Percentiles rank a stretch among this genome's conserved stretches.
phyloP scores from a whole-genome alignment of 2,888 invertebrate genomes.

The Drosophila koepferae region DNA sequence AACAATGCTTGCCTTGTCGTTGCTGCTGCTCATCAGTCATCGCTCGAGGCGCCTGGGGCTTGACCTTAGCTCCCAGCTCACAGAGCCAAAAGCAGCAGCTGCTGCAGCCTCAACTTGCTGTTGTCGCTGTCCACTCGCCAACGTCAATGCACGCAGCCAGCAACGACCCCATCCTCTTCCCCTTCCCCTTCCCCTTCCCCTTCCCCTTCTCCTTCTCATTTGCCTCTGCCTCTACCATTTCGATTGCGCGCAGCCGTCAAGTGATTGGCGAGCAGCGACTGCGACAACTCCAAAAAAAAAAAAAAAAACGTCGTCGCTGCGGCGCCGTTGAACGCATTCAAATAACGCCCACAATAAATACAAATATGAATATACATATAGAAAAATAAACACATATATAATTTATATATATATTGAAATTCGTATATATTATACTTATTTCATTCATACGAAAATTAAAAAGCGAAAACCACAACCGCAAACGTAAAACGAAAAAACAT shows the following conservation, averaged over 20 bases:
- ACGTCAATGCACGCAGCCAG: slow-evolving; percentile 71
- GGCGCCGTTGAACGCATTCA: slow-evolving; percentile 75
- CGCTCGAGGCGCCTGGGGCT: slow-evolving; percentile 47
- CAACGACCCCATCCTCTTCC: background rate
- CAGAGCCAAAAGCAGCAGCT: slow-evolving; percentile 33
- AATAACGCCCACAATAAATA: slow-evolving; percentile 59
- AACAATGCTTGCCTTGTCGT: slow-evolving; percentile 42
- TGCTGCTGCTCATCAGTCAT: slow-evolving; percentile 54
- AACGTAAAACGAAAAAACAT: slow-evolving; percentile 59
- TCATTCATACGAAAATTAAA: slow-evolving; percentile 59
- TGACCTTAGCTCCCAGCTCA: slow-evolving; percentile 66
- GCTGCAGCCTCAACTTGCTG: slow-evolving; percentile 27
- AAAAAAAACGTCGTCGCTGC: slow-evolving; percentile 54
- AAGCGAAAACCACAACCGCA: slow-evolving; percentile 25
- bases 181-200: background rate
- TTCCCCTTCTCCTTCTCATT: background rate
- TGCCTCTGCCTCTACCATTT: background rate
- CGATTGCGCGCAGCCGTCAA: slow-evolving; percentile 22
- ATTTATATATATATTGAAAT: slow-evolving; percentile 15
- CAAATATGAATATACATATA: slow-evolving; percentile 15
- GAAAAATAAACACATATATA: background rate
- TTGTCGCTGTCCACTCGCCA: slow-evolving; percentile 53
- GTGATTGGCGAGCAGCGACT: slow-evolving; percentile 38
- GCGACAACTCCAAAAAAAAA: slow-evolving; percentile 16
- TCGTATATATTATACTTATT: slow-evolving; percentile 47